phyloP scores from a whole-genome alignment of 2,113 vertebrate species.

The Jaculus jaculus region DNA sequence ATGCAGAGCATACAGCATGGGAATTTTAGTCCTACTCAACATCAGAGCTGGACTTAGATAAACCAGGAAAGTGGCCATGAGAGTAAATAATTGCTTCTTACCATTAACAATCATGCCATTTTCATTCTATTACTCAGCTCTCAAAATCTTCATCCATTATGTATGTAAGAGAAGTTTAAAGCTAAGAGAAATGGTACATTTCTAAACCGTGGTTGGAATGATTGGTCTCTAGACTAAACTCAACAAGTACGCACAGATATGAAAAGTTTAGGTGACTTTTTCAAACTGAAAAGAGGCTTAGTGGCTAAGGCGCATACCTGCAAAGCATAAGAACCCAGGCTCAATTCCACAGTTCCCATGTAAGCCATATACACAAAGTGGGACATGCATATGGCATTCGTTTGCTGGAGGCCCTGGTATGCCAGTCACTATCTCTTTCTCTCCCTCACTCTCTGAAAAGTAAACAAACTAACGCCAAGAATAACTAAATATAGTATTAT shows the following conservation, averaged over 20 bases:
- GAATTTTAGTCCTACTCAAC: neutral
- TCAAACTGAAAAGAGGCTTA: neutral
- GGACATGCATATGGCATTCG: no score
- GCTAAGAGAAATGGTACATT: neutral
- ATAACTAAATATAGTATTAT: neutral
- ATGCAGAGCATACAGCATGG: neutral
- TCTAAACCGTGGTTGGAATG: neutral
- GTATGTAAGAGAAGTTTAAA: slow-evolving; percentile 41
- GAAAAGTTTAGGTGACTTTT: slow-evolving; percentile 8
- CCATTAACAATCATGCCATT: slow-evolving; percentile 8
- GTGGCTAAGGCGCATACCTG: no score
- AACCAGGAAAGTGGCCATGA: neutral
- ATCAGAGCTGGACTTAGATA: slow-evolving; percentile 58
- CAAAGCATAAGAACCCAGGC: no score
- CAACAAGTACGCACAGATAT: neutral
- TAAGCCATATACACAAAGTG: no score
- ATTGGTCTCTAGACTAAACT: neutral
- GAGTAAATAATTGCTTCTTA: slow-evolving; percentile 26
- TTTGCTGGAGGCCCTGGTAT: no score
- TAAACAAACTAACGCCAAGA: neutral
- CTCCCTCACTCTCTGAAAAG: no score
- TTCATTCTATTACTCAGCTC: slow-evolving; percentile 2
- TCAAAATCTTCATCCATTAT: neutral
- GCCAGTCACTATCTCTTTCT: no score
- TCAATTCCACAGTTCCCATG: no score